phyloP scores from a whole-genome alignment of 2,888 invertebrate species.

The Leucoma salicis region DNA sequence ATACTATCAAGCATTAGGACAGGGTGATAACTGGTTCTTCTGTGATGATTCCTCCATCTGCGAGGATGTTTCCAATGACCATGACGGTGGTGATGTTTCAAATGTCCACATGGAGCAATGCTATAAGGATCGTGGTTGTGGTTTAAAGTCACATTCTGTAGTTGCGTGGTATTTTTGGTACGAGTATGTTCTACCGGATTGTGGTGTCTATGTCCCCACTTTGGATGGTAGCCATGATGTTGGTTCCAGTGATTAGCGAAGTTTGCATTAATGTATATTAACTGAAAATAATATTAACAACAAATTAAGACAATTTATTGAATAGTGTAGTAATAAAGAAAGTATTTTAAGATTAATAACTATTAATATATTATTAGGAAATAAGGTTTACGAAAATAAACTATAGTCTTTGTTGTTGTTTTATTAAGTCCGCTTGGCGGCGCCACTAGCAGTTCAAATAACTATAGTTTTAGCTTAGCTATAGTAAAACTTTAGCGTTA shows the following conservation, averaged over 20 bases:
- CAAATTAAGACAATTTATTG: neutral
- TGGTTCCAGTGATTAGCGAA: neutral
- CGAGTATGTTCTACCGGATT: neutral
- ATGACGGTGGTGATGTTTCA: neutral
- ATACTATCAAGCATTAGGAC: neutral
- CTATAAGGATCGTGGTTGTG: too few species aligned
- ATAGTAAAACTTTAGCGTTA: too few species aligned
- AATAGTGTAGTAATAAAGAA: too few species aligned
- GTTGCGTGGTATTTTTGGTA: neutral
- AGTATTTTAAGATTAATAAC: too few species aligned
- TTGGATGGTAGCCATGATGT: neutral
- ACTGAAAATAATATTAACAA: conserved; percentile 2
- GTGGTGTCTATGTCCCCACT: neutral
- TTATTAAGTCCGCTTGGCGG: too few species aligned
- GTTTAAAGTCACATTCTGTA: neutral
- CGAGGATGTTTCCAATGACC: neutral
- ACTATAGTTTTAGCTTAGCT: too few species aligned
- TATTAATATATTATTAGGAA: too few species aligned
- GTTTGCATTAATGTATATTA: neutral
- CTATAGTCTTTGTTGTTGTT: too few species aligned
- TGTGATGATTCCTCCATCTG: neutral
- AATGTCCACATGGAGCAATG: too few species aligned
- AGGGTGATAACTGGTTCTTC: neutral
- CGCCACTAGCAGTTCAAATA: too few species aligned
- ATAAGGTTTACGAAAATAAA: too few species aligned